Conservation (phyloP, 2,113 vertebrate genomes). For the Sula dactylatra region DNA sequence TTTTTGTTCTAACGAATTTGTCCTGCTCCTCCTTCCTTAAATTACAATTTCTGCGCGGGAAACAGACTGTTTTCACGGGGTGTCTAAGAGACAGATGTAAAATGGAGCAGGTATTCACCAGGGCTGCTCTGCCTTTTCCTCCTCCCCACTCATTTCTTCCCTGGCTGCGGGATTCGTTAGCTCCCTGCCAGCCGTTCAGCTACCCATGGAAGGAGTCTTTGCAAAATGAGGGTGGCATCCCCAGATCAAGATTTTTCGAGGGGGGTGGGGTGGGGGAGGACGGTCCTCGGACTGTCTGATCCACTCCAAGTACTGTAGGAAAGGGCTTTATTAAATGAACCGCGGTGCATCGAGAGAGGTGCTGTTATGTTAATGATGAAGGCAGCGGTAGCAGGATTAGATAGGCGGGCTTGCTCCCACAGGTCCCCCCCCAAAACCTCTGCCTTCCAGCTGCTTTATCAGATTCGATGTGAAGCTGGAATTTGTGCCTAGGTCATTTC, state of each 20-base stretch:
- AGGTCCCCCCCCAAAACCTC: not conserved
- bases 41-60: not conserved
- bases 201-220: not conserved
- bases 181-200: not conserved
- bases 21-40: not conserved
- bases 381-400: not conserved
- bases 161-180: not conserved
- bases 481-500: not conserved
- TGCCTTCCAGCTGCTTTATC: not conserved
- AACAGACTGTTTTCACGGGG: accelerated
- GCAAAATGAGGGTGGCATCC: not conserved
- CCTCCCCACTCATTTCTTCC: not conserved
- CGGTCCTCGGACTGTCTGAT: not conserved
- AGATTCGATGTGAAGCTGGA: not conserved
- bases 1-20: not conserved
- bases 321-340: not conserved
- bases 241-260: not conserved
- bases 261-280: no score
- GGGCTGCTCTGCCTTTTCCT: not conserved
- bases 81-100: not conserved
- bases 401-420: not conserved
- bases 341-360: not conserved
- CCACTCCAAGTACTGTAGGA: not conserved
- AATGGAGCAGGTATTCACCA: not conserved
- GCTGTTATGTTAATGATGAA: not conserved